Percentiles rank a stretch among this genome's conserved stretches.
Conservation (phyloP, 2,113 vertebrate genomes). For the Bos indicus region DNA sequence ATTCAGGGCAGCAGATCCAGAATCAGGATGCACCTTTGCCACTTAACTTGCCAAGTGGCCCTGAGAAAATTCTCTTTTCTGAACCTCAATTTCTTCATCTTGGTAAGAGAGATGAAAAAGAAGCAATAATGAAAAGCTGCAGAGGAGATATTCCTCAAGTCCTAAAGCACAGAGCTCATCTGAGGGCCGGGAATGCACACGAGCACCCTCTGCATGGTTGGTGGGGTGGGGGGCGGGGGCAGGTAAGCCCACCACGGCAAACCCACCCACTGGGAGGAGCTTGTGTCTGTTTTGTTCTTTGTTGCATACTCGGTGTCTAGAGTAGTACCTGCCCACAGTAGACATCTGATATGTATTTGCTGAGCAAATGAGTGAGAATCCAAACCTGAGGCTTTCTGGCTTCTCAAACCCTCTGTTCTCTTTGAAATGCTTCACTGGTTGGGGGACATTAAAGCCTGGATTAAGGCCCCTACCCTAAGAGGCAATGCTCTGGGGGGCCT, state of each 20-base stretch:
- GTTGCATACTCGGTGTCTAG: neutral
- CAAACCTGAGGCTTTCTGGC: neutral
- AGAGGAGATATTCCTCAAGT: neutral
- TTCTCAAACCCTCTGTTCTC: neutral
- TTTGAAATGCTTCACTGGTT: neutral
- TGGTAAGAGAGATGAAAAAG: neutral
- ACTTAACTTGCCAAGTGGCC: neutral
- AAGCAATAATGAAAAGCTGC: neutral
- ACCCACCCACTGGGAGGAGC: neutral
- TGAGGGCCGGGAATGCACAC: neutral
- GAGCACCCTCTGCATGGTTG: neutral
- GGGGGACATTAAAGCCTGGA: neutral
- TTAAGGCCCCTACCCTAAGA: neutral
- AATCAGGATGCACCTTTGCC: neutral
- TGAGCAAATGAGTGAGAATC: neutral
- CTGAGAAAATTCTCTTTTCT: neutral
- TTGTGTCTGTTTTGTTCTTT: neutral
- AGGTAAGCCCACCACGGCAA: neutral
- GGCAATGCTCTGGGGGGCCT: neutral
- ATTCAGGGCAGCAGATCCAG: neutral
- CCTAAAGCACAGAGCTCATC: neutral
- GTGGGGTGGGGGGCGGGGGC: neutral
- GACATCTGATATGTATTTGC: neutral
- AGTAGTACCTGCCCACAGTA: neutral
- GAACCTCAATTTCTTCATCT: neutral